Evolutionary conservation across 2,888 invertebrate species (phyloP), one percentile per base, ranked within the genome.

Genomic region (Pseudococcus jackbeardsleyi): DNA sequence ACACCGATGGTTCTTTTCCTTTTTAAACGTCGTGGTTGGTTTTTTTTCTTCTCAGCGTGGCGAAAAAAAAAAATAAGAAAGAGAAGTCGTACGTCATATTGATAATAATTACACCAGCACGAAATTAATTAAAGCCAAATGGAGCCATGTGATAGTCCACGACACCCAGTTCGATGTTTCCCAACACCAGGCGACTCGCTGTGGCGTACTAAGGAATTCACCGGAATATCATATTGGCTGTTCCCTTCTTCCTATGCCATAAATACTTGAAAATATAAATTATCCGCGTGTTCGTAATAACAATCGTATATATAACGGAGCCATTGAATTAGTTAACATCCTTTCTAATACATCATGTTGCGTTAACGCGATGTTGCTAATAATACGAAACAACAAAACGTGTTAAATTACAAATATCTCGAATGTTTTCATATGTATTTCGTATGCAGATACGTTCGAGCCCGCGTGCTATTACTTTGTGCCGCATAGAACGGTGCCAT

Each of bases 341-440:
- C 77, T 77, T 42, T 77, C 77, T 39, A 19, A 82, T 46, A 82
- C 79, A 82, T 82, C 79, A 46, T 82, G 79, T 82, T 17, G 79
- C n/a, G 79, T 82, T 82, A 82, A 82, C 79, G 79, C 79, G 19
- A 82, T 82, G 19, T 82, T 46, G 39, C 79, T 82, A 82, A 82
- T 82, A 82, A 82, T 11, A 72, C 79, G 12, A 19, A 82, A 82
- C 46, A 82, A 82, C 72, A 19, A 19, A 42, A 46, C 79, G 79
- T 39, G 79, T 46, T 82, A 82, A 82, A 82, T 82, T 82, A 82
- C 46, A 82, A 82, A 82, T 82, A 82, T 82, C 42, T 82, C 19
- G 46, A 82, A 82, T 82, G 46, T 46, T 82, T 82, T 46, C 79
- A 19, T 82, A 33, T 17, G 26, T 33, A 72, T 59, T 22, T 33